These are phyloP conservation scores for Climacteris rufus DNA, from an alignment of 2,113 vertebrate species.

Conservation along the genomic window DNA sequence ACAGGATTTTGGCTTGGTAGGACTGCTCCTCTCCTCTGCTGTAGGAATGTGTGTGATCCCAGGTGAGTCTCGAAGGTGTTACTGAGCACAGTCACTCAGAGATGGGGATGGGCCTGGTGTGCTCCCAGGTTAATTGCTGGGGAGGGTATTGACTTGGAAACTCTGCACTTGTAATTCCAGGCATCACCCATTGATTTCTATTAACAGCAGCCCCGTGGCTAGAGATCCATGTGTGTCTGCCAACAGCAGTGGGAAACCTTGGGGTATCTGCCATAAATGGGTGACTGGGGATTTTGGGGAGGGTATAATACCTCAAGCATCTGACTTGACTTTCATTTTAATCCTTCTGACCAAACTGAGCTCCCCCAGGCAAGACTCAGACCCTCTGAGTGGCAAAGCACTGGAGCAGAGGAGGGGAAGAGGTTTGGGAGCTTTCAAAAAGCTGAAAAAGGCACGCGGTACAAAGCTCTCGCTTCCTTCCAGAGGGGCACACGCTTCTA, in stretches of 20 bases:
- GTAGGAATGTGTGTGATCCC: background rate
- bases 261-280: accelerated
- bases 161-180: background rate
- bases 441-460: background rate
- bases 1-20: background rate
- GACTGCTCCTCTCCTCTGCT: background rate
- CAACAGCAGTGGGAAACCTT: background rate
- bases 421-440: background rate
- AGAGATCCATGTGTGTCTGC: background rate
- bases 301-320: background rate
- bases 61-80: background rate
- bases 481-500: background rate
- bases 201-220: background rate
- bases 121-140: background rate
- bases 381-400: background rate
- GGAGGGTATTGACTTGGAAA: background rate
- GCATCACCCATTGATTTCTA: background rate
- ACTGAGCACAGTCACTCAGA: background rate
- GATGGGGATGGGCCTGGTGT: background rate
- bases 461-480: background rate
- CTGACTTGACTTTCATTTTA: background rate
- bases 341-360: background rate
- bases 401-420: background rate
- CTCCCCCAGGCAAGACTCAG: background rate
- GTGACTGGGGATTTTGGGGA: background rate